phyloP scores from a whole-genome alignment of 1,140 invertebrate genomes.

The Brachionus paranguensis region DNA sequence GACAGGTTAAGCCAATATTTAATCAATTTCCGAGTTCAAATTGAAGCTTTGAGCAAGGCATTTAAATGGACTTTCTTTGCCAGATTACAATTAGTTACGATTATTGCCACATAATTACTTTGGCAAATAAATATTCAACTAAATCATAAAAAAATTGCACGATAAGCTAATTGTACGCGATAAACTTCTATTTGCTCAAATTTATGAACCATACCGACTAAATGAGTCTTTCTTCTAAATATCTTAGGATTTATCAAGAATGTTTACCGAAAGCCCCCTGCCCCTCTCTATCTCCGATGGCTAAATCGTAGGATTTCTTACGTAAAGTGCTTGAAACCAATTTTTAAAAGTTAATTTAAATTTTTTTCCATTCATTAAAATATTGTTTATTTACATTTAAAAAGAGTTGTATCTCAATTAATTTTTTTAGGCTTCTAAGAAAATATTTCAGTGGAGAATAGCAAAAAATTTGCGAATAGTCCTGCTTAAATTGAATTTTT shows the following conservation, averaged over 20 bases:
- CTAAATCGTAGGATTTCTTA: neutral
- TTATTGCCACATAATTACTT: neutral
- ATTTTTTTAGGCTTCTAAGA: neutral
- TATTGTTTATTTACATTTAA: conserved; percentile 3
- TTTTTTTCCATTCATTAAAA: neutral
- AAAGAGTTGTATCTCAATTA: neutral
- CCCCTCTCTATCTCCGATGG: neutral
- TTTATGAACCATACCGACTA: neutral
- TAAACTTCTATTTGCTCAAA: neutral
- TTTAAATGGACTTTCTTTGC: neutral
- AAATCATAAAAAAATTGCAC: conserved; percentile 3
- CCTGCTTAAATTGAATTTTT: neutral
- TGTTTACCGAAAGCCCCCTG: neutral
- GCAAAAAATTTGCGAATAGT: neutral
- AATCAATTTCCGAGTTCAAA: conserved; percentile 1
- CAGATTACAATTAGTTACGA: conserved; percentile 7
- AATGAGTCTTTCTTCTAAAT: neutral
- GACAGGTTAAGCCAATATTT: conserved; percentile 28
- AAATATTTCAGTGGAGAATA: neutral
- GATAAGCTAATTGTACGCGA: conserved; percentile 16
- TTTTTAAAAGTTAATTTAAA: neutral
- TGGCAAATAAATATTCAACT: neutral
- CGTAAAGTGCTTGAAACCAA: neutral
- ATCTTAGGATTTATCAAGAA: neutral
- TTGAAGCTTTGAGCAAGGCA: neutral